Percentiles rank a stretch among this genome's conserved stretches.
Evolutionary conservation across 2,888 invertebrate species (phyloP).

Genomic region (Lasiommata megera): DNA sequence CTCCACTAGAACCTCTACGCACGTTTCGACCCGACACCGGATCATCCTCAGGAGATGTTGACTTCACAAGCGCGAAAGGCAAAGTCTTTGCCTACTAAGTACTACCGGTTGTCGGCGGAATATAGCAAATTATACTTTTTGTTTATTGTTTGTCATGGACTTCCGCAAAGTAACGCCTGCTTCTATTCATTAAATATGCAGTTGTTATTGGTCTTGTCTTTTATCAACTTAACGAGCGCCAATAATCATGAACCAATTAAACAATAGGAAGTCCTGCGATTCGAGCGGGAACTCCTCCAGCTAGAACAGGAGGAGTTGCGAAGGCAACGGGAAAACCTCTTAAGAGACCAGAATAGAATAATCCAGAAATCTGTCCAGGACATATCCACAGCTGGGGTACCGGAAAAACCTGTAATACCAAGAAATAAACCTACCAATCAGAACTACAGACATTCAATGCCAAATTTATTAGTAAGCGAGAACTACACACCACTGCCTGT

Average conservation of each 20-base stretch:
- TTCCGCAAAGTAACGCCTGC: too few species aligned
- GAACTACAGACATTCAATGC: constrained; percentile 75
- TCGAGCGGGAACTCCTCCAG: constrained; percentile 89
- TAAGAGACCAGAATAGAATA: constrained; percentile 84
- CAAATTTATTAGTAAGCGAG: constrained; percentile 67
- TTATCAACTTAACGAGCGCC: neutral
- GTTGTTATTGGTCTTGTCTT: neutral
- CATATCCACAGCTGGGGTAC: constrained; percentile 64
- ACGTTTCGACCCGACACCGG: too few species aligned
- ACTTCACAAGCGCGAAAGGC: too few species aligned
- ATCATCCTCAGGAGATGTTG: too few species aligned
- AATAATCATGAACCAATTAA: constrained; percentile 21
- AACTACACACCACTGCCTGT: constrained; percentile 47
- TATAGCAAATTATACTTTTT: too few species aligned
- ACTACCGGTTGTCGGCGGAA: too few species aligned
- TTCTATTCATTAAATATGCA: too few species aligned
- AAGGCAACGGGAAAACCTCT: constrained; percentile 86
- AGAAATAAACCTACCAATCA: constrained; percentile 42
- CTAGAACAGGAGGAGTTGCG: constrained; percentile 89
- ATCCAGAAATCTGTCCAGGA: constrained; percentile 84
- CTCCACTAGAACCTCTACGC: too few species aligned
- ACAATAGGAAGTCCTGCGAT: constrained; percentile 85
- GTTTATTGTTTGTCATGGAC: too few species aligned
- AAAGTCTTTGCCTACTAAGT: too few species aligned
- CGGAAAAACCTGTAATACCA: constrained; percentile 58